These are phyloP conservation scores for Varecia variegata DNA, from an alignment of 2,797 vertebrate genomes.

Conservation along the genomic window DNA sequence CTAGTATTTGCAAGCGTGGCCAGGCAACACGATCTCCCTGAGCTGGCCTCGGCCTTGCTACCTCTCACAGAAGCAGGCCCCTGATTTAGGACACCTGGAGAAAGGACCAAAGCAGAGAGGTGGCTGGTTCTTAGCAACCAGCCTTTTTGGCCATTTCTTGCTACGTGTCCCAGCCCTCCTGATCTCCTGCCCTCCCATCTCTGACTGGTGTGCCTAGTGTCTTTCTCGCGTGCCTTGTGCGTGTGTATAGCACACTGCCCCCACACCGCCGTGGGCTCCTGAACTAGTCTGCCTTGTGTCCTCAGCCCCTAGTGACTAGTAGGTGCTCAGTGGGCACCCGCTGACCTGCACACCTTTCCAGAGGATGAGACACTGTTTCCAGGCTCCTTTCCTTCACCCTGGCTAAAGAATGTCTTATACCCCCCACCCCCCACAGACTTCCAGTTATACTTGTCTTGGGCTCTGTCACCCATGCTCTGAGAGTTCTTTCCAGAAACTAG, in stretches of 20 bases:
- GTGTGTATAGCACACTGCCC: accelerated
- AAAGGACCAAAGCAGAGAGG: background rate
- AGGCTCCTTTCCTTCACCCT: background rate
- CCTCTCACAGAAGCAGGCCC: background rate
- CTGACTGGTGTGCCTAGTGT: accelerated
- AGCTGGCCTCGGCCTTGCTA: background rate
- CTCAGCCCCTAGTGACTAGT: background rate
- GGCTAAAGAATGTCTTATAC: background rate
- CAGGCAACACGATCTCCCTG: background rate
- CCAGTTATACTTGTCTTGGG: background rate
- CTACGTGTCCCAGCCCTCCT: background rate
- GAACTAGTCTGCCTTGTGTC: background rate
- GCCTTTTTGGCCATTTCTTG: background rate
- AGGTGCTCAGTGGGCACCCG: background rate
- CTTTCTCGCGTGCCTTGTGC: background rate
- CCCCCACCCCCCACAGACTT: background rate
- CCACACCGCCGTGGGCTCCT: background rate
- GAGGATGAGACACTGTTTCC: background rate
- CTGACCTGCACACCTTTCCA: background rate
- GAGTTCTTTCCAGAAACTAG: background rate
- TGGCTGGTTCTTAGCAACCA: background rate
- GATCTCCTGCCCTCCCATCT: background rate
- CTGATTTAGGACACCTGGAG: background rate
- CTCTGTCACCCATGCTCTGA: background rate
- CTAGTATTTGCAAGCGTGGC: background rate